Evolutionary conservation across 2,113 vertebrate species (phyloP), one percentile per base, ranked within the genome.

Genomic region (Gadus macrocephalus): DNA sequence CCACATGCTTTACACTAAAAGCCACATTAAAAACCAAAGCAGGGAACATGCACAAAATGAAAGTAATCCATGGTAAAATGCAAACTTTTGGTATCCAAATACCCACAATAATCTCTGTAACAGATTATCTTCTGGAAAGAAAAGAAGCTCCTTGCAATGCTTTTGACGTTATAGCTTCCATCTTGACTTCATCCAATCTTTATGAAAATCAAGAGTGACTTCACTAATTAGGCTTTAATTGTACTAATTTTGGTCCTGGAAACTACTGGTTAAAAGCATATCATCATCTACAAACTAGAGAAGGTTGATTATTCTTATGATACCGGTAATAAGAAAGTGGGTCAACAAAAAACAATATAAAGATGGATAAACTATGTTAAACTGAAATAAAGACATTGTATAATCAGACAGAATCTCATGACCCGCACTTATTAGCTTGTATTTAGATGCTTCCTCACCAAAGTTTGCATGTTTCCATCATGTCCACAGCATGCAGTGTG

Each of bases 61-160:
- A 49, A 49, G 42, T 2, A 9, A 14, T 14, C 42, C 55, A 84
- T 86, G 81, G 72, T 83, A 81, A 72, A 79, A 89, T 69, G 81
- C 84, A 90, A 91, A 87, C 73, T 75, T 73, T 20, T 0, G 1
- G 74, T 64, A 88, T 91, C 89, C 89, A 91, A 89, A 90, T 86
- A 85, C 87, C 74, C 80, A 35, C 77, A 86, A 83, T 81, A 88
- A 83, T 87, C 79, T 84, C 67, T 49, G 17, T 20, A n/a, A 42
- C 6, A 56, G 83, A 83, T 84, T 81, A 88, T 86, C 86, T 77
- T 58, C 12, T 49, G 42, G 42, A 49, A 7, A 64, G 22, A 20
- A 68, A 8, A 38, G 62, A 71, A 67, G 49, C 65, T 42, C 59
- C 70, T 71, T 4, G 71, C 75, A 87, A 88, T 88, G 85, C 83